Conservation (phyloP, 1,140 invertebrate genomes). For the Zophobas atratus region DNA sequence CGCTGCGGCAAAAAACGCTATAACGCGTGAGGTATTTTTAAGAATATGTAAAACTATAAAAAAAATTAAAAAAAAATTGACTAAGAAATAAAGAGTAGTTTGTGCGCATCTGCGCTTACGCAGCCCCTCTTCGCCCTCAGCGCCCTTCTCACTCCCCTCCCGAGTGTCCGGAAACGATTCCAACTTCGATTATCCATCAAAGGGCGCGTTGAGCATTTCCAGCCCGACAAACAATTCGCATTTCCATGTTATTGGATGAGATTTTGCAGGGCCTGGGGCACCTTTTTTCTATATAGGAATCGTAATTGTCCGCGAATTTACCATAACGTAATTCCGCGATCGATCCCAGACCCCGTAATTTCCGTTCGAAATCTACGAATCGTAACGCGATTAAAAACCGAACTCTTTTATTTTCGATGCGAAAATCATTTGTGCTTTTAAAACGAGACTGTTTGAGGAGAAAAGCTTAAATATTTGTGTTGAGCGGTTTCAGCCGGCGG, state of each 20-base stretch:
- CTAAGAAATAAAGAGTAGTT: neutral
- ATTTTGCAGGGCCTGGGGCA: conserved; percentile 34
- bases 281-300: conserved; percentile 33
- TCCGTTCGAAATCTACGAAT: conserved; percentile 4
- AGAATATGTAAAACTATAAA: no score
- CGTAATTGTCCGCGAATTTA: conserved; percentile 48
- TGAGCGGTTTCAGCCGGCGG: neutral
- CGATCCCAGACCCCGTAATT: conserved; percentile 5
- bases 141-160: neutral
- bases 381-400: conserved; percentile 8
- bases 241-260: conserved; percentile 53
- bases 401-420: neutral
- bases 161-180: conserved; percentile 40
- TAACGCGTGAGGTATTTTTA: no score
- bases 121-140: neutral
- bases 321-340: conserved; percentile 17
- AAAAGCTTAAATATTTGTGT: conserved; percentile 26
- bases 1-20: no score
- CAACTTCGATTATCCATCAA: conserved; percentile 51
- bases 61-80: no score
- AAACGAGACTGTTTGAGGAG: neutral
- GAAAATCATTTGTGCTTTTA: neutral
- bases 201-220: conserved; percentile 34
- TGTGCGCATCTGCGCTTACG: neutral
- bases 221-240: conserved; percentile 48